Evolutionary conservation across 2,888 invertebrate species (phyloP), one percentile per base, ranked within the genome.

Genomic region (Celastrina argiolus): DNA sequence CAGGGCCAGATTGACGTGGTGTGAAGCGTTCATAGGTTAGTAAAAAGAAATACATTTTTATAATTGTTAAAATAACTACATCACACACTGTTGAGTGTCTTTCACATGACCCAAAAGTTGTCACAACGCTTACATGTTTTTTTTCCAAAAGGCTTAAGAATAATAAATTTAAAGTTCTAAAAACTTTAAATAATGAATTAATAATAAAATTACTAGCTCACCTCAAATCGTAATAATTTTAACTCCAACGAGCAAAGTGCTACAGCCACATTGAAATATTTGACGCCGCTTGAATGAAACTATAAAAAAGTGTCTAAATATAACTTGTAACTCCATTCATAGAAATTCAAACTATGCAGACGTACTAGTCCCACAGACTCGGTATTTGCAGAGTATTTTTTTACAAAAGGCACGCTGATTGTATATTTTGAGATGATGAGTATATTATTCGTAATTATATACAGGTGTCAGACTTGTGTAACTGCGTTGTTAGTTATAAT

Each of bases 371-470:
- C 5, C 10, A 51, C 51, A 1, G 51, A 22, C 51, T 51, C 1
- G 51, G 51, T 12, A 51, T 51, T 22, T 51, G 22, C 10, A 10
- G 4, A 10, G 45, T 45, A 16, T 45, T 45, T 51, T 51, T 51
- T 51, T 26, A 26, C 51, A 51, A 51, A 22, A 51, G 51, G 5
- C 51, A 51, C 51, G 51, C 51, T 51, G 51, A 59, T 59, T 18
- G 34, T 18, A 10, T 36, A 59, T 59, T 59, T 59, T 18, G 34
- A 59, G 36, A 34, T 59, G 34, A 59, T 59, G 59, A 59, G 16
- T 59, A 59, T 59, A 59, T 59, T 59, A 59, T 22, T 10, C 18
- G 59, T 59, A 18, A 59, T 59, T 59, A 18, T 58, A 31, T 31
- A 31, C 58, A 51, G 26, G 51, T 51, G 22, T 51, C 51, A 51